Evolutionary conservation across 2,888 invertebrate genomes (phyloP).

Genomic region (Synergus gifuensis): DNA sequence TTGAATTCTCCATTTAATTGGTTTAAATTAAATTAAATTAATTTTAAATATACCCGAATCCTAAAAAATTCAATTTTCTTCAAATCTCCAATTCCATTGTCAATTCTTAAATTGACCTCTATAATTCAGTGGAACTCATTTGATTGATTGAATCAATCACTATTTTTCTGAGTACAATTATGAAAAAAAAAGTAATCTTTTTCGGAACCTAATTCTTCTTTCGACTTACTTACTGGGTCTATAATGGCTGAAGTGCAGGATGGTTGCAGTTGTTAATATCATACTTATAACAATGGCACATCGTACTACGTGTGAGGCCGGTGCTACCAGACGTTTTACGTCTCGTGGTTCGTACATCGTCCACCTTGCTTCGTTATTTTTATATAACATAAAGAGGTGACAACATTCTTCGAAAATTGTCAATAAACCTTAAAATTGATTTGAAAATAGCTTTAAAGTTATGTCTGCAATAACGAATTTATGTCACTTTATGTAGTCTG

Average conservation of each 20-base stretch:
- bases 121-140: too few relatives aligned
- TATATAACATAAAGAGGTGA: conserved; percentile 61
- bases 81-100: too few relatives aligned
- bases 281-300: conserved; percentile 67
- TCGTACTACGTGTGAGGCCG: conserved; percentile 65
- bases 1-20: neutral
- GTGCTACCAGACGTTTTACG: conserved; percentile 55
- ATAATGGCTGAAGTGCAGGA: conserved; percentile 73
- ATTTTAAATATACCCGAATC: too few relatives aligned
- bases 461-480: too few relatives aligned
- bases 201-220: neutral
- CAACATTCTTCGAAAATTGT: conserved; percentile 58
- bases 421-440: neutral
- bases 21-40: too few relatives aligned
- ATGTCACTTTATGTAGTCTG: too few relatives aligned
- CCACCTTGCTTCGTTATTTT: conserved; percentile 62
- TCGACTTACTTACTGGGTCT: conserved; percentile 74
- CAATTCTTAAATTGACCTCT: too few relatives aligned
- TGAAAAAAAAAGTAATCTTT: too few relatives aligned
- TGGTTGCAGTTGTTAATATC: conserved; percentile 71
- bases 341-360: conserved; percentile 65
- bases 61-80: too few relatives aligned
- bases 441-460: neutral
- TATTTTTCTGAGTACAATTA: too few relatives aligned
- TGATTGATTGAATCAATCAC: too few relatives aligned